Evolutionary conservation across 2,797 vertebrate species (phyloP).

Genomic region (Pteropus rufus): DNA sequence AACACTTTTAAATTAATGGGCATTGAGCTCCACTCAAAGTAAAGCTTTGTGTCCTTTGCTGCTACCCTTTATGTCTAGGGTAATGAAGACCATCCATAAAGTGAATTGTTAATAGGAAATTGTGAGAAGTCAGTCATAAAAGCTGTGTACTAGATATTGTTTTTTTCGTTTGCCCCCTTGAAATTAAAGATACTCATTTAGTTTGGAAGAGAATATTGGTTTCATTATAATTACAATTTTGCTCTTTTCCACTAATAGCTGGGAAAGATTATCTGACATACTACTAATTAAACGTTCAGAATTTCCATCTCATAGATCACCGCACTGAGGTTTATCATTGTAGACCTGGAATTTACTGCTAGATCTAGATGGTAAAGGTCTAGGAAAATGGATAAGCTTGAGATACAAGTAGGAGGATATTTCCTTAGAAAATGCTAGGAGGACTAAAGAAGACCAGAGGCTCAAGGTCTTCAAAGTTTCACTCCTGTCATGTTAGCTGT

Average conservation of each 20-base stretch:
- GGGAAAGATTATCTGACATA: background rate
- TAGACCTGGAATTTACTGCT: background rate
- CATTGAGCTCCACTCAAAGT: constrained; percentile 11
- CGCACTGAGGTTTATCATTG: background rate
- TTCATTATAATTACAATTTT: constrained; percentile 3
- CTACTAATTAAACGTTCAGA: background rate
- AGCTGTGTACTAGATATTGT: background rate
- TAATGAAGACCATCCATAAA: constrained; percentile 3
- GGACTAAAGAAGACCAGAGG: accelerated
- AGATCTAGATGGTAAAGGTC: background rate
- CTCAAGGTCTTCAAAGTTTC: background rate
- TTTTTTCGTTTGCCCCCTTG: background rate
- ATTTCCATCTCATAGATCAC: background rate
- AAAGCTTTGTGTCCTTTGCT: background rate
- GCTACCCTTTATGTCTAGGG: background rate
- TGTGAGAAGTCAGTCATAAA: background rate
- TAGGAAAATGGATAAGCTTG: background rate
- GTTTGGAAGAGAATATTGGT: background rate
- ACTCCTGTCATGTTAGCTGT: background rate
- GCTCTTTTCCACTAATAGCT: background rate
- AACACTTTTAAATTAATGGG: background rate
- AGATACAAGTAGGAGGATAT: background rate
- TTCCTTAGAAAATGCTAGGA: background rate
- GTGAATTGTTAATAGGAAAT: background rate
- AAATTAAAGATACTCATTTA: background rate